Evolutionary conservation across 2,888 invertebrate genomes (phyloP).

Genomic region (Cephus pygmeus): DNA sequence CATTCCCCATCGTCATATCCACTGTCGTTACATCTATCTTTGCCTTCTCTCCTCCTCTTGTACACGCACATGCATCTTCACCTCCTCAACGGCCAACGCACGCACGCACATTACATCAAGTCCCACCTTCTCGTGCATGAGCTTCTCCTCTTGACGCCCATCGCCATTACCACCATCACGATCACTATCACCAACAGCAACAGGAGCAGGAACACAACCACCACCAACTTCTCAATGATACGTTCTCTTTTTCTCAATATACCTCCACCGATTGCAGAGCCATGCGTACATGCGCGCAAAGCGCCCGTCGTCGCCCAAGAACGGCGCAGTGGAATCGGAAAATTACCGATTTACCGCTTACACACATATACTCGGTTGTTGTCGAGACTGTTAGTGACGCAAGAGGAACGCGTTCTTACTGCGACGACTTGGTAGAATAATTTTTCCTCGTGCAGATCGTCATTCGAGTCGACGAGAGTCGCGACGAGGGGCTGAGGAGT

Average conservation of each 20-base stretch:
- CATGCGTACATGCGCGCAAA: background rate
- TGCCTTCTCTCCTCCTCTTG: conserved; percentile 12
- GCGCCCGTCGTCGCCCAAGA: conserved; percentile 16
- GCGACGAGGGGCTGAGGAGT: background rate
- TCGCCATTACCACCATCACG: background rate
- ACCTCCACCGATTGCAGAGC: conserved; percentile 1
- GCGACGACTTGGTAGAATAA: conserved; percentile 5
- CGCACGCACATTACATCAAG: conserved; percentile 7
- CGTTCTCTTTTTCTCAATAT: conserved; percentile 5
- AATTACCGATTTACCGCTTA: conserved; percentile 34
- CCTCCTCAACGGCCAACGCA: background rate
- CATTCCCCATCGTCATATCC: background rate
- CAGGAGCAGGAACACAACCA: conserved; percentile 6
- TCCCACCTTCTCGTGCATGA: conserved; percentile 9
- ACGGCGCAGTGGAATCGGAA: conserved; percentile 27
- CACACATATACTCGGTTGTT: conserved; percentile 30
- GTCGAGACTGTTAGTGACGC: conserved; percentile 37
- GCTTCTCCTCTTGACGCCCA: background rate
- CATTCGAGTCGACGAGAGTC: background rate
- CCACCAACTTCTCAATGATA: background rate
- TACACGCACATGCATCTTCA: background rate
- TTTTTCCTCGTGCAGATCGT: background rate
- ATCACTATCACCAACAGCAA: conserved; percentile 13
- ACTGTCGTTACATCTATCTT: conserved; percentile 22
- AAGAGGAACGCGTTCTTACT: conserved; percentile 29